Conservation (phyloP, 1,140 invertebrate genomes). For the Triops cancriformis region DNA sequence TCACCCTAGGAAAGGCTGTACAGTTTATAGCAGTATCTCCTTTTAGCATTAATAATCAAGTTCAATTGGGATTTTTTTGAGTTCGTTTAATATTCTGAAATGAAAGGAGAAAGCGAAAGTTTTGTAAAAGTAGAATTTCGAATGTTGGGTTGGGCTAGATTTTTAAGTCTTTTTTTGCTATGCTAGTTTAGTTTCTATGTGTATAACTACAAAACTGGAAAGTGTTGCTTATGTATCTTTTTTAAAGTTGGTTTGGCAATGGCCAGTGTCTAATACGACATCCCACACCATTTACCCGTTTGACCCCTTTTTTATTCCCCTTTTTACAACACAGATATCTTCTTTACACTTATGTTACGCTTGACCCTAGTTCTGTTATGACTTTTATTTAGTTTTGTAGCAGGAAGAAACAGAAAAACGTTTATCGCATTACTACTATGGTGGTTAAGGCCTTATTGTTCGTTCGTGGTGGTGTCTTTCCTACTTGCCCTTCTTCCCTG, state of each 20-base stretch:
- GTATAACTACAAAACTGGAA: too few relatives aligned
- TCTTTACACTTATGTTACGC: conserved; percentile 6
- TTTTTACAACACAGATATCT: background rate
- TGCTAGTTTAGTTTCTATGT: background rate
- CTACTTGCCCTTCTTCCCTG: conserved; percentile 12
- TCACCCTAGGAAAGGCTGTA: background rate
- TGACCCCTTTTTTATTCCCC: background rate
- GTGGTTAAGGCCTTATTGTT: conserved; percentile 13
- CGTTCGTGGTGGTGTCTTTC: conserved; percentile 12
- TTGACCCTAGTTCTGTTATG: background rate
- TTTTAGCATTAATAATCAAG: too few relatives aligned
- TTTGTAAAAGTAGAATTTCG: background rate
- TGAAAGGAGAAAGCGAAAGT: background rate
- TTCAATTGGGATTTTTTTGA: background rate
- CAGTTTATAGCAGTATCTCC: background rate
- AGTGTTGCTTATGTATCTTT: background rate
- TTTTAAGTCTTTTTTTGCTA: background rate
- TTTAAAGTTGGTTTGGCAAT: background rate
- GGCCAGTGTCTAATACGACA: conserved; percentile 7
- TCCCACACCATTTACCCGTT: background rate
- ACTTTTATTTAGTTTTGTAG: background rate
- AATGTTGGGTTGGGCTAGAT: background rate
- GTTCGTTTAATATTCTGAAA: background rate
- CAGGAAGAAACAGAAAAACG: background rate
- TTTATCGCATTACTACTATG: background rate